Percentiles rank a stretch among this genome's conserved stretches.
Conservation (phyloP, 2,888 invertebrate genomes). For the Microplitis deprimator region DNA sequence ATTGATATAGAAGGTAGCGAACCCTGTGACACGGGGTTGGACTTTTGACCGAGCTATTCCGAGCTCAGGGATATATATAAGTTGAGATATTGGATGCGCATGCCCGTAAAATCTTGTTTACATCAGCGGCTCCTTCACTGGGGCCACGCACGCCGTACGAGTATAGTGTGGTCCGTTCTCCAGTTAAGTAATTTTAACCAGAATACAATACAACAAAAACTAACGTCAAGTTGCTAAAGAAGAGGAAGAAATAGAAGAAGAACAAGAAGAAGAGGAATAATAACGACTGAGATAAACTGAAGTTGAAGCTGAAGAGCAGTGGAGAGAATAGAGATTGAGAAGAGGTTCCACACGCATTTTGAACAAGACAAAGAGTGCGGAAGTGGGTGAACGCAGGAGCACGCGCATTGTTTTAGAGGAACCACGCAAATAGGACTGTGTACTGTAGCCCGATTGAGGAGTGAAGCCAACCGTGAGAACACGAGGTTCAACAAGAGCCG, state of each 20-base stretch:
- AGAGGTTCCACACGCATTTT: slow-evolving; percentile 3
- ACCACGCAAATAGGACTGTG: neutral
- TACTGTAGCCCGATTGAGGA: neutral
- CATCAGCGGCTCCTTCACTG: slow-evolving; percentile 47
- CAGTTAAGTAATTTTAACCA: neutral
- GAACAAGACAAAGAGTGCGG: slow-evolving; percentile 6
- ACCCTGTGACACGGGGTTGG: slow-evolving; percentile 37
- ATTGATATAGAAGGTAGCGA: slow-evolving; percentile 12
- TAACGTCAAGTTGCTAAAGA: too few species aligned
- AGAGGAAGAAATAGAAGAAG: neutral
- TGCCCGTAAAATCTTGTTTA: slow-evolving; percentile 55
- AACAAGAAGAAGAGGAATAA: neutral
- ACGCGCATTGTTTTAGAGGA: slow-evolving; percentile 2
- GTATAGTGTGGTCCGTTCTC: slow-evolving; percentile 22
- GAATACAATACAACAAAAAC: too few species aligned
- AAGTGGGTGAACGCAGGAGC: slow-evolving; percentile 25
- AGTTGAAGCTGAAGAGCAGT: too few species aligned
- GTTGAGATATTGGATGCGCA: slow-evolving; percentile 47
- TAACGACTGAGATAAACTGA: too few species aligned
- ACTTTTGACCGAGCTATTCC: slow-evolving; percentile 41
- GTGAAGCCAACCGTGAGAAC: neutral
- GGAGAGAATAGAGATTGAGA: too few species aligned
- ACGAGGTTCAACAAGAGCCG: slow-evolving; percentile 42
- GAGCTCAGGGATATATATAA: slow-evolving; percentile 4
- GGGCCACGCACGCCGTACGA: slow-evolving; percentile 47